Base-by-base conservation (phyloP, 92 coral and sea anemone species). In the Palythoa caribaeorum region DNA sequence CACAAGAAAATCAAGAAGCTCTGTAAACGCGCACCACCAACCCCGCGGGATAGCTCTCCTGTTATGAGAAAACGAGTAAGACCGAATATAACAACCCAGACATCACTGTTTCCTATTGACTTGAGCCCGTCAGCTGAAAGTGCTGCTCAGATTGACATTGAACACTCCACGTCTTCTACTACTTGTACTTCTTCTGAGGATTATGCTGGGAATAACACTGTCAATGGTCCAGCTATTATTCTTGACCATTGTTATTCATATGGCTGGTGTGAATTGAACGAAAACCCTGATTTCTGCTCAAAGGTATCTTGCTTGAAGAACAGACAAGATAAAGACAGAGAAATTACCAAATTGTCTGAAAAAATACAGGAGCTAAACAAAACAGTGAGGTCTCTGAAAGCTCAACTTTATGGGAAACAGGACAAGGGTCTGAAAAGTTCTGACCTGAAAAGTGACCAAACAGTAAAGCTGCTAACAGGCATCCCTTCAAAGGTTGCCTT, bases 401-500 rank as follows among this genome's bases (percentile, higher is more conserved):
- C 69, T 80, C 78, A 86, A 76, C 90, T 79, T 87, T 66, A 59
- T 71, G 87, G 85, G 28, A 87, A 87, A 76, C 38, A 40, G 87
- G 90, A 80, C 28, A 91, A 91, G 83, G 89, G 89, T 52, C 63
- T 83, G 80, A 78, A 38, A 55, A 44, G 73, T 84, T 53, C 90
- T 75, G 83, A 91, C 72, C 88, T 91, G 78, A 88, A 88, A 84
- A 88, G 55, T 40, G 70, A 88, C 76, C 81, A 73, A 74, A 84
- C 85, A 38, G 84, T 88, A 76, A 38, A 91, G 55, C 77, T 77
- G 50, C 87, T 91, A 57, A 91, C 89, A 72, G 93, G 91, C 59
- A 75, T 88, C 87, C 90, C 93, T 66, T 80, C 90, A 86, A 90
- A 81, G 93, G 72, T 83, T 79, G 90, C 90, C 53, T 79, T 89